Percentiles rank a stretch among this genome's conserved stretches.
Conservation (phyloP, 2,888 invertebrate genomes). For the Argynnis bischoffii region DNA sequence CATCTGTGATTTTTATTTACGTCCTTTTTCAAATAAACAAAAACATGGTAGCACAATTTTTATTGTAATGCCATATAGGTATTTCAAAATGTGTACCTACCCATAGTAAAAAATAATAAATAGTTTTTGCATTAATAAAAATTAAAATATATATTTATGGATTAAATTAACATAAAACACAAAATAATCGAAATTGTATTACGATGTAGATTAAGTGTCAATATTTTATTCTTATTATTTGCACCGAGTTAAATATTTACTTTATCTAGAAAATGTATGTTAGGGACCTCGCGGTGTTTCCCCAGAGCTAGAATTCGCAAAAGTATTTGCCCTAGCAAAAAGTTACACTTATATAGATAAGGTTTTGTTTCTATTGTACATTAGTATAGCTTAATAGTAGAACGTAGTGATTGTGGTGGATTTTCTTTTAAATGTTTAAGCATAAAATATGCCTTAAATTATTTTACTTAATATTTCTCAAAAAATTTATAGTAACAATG, state of each 20-base stretch:
- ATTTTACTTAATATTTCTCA: too few relatives aligned
- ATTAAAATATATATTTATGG: background rate
- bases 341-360: slow-evolving; percentile 16
- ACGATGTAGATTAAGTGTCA: slow-evolving; percentile 4
- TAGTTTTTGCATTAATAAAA: background rate
- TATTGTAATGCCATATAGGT: too few relatives aligned
- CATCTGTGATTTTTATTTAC: too few relatives aligned
- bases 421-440: background rate
- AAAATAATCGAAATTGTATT: background rate
- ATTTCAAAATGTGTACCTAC: too few relatives aligned
- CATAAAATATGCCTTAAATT: background rate
- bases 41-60: too few relatives aligned
- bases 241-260: slow-evolving; percentile 13
- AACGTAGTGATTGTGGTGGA: background rate
- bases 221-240: slow-evolving; percentile 17
- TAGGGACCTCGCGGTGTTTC: slow-evolving; percentile 11
- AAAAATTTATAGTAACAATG: too few relatives aligned
- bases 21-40: too few relatives aligned
- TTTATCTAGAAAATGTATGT: slow-evolving; percentile 9
- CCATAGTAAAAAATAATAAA: too few relatives aligned
- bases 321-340: slow-evolving; percentile 13
- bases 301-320: slow-evolving; percentile 11
- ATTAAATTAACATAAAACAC: background rate
- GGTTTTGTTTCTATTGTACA: background rate
- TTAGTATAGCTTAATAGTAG: background rate